phyloP scores from a whole-genome alignment of 2,888 invertebrate species.

The Agrypnus murinus region DNA sequence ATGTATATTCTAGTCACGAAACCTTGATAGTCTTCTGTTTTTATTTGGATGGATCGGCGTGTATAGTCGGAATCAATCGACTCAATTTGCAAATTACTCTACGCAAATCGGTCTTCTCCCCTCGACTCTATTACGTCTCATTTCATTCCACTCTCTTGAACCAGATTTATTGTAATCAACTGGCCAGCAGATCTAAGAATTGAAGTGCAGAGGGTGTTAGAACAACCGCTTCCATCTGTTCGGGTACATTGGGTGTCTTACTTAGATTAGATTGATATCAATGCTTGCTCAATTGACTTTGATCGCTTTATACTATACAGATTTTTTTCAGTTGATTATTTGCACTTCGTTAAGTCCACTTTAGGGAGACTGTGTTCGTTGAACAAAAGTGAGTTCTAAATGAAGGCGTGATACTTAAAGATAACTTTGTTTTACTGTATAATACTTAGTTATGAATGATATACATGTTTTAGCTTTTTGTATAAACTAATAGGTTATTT shows the following conservation, averaged over 20 bases:
- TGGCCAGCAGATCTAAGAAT: slow-evolving; percentile 62
- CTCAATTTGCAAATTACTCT: slow-evolving; percentile 67
- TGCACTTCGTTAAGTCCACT: slow-evolving; percentile 52
- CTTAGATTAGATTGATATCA: slow-evolving; percentile 64
- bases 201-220: slow-evolving; percentile 60
- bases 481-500: too few species aligned
- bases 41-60: slow-evolving; percentile 38
- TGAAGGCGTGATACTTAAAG: too few species aligned
- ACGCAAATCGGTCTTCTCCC: slow-evolving; percentile 50
- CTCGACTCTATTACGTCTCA: slow-evolving; percentile 61
- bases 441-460: too few species aligned
- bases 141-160: slow-evolving; percentile 62
- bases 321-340: slow-evolving; percentile 56
- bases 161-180: slow-evolving; percentile 60
- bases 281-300: slow-evolving; percentile 62
- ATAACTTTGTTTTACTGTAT: too few species aligned
- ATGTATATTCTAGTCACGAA: slow-evolving; percentile 62
- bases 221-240: slow-evolving; percentile 64
- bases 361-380: not conserved
- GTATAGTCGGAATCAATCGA: slow-evolving; percentile 60
- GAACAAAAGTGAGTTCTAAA: not conserved
- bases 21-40: slow-evolving; percentile 47
- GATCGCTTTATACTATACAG: slow-evolving; percentile 57
- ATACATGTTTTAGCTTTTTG: too few species aligned
- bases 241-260: slow-evolving; percentile 59